Evolutionary conservation across 2,113 vertebrate species (phyloP).

Genomic region (Ceyx cyanopectus): DNA sequence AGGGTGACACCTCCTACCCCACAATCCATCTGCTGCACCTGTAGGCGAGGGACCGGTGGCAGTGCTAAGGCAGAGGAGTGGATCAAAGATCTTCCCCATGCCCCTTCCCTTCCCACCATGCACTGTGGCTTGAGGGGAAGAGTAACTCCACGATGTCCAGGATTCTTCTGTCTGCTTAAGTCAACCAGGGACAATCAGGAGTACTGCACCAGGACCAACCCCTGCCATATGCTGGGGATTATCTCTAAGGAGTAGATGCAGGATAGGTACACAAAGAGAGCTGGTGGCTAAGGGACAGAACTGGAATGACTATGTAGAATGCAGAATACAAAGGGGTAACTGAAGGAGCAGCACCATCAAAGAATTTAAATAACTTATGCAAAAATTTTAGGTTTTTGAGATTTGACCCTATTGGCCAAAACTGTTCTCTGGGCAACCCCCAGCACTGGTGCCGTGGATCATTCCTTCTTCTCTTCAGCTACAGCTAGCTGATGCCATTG

Average conservation of each 20-base stretch:
- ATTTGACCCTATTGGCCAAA: not conserved
- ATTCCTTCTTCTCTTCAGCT: not conserved
- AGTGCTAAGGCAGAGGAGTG: not conserved
- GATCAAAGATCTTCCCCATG: not conserved
- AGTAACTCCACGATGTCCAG: not conserved
- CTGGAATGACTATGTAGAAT: not conserved
- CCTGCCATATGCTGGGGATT: conserved; percentile 42
- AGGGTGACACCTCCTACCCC: not conserved
- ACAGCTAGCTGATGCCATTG: not conserved
- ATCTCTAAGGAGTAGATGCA: not conserved
- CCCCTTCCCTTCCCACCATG: not conserved
- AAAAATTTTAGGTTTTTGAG: not conserved
- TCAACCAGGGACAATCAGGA: not conserved
- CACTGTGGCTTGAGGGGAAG: not conserved
- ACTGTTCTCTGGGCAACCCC: not conserved
- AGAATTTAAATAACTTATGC: not conserved
- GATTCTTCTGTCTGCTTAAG: not conserved
- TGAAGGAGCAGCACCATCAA: not conserved
- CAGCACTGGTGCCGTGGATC: not conserved
- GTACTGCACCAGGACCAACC: not conserved
- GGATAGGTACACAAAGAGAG: fast-evolving
- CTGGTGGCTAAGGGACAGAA: not conserved
- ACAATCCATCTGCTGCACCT: not conserved
- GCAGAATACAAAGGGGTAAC: not conserved
- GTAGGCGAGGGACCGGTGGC: not conserved